phyloP scores from a whole-genome alignment of 2,113 vertebrate species.

The Seriola aureovittata region DNA sequence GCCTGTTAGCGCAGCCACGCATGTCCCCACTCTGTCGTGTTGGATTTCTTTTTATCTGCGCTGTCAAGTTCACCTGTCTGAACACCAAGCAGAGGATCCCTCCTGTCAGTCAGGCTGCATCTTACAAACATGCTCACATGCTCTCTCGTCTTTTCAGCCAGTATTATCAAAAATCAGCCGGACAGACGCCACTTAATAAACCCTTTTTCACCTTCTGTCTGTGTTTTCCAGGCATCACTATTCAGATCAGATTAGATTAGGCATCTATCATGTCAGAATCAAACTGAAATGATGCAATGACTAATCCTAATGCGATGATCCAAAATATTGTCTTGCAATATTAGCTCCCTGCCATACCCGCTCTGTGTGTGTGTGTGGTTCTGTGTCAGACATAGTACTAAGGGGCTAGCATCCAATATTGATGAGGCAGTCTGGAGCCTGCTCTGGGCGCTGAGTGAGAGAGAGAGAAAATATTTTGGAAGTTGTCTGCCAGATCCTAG shows the following conservation, averaged over 20 bases:
- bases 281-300: neutral
- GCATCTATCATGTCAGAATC: neutral
- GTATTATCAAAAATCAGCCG: neutral
- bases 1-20: neutral
- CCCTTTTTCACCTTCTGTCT: neutral
- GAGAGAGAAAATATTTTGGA: constrained; percentile 38
- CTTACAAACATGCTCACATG: constrained; percentile 12
- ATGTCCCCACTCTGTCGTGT: constrained; percentile 45
- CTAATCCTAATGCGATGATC: neutral
- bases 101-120: constrained; percentile 25
- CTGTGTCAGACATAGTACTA: constrained; percentile 28
- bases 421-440: constrained; percentile 68
- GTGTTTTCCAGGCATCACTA: neutral
- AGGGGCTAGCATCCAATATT: constrained; percentile 68
- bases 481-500: constrained; percentile 30
- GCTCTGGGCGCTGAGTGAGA: constrained; percentile 47
- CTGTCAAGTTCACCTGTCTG: constrained; percentile 61
- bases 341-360: neutral
- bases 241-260: constrained; percentile 8
- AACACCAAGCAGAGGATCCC: constrained; percentile 46
- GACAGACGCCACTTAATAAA: neutral
- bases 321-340: constrained; percentile 5
- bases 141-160: neutral
- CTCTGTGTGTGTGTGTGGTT: constrained; percentile 4
- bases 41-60: constrained; percentile 30